Conservation (phyloP, 1,140 invertebrate genomes). For the Monochamus saltuarius region DNA sequence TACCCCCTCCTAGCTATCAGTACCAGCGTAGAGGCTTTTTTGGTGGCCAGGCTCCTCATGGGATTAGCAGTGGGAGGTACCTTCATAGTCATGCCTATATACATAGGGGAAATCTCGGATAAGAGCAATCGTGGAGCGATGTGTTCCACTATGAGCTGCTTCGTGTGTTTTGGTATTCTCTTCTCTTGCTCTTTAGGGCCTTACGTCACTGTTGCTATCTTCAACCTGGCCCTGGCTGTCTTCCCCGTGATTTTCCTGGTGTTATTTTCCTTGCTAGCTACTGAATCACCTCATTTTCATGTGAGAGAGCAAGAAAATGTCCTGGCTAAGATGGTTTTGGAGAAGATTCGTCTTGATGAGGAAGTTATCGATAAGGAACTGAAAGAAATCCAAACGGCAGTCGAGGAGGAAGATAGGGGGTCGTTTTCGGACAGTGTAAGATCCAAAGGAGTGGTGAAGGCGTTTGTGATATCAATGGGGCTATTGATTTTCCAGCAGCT, state of each 20-base stretch:
- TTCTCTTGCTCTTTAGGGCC: constrained; percentile 9
- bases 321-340: constrained; percentile 2
- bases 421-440: constrained; percentile 55
- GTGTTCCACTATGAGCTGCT: neutral
- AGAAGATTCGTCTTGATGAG: neutral
- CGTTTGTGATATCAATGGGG: constrained; percentile 67
- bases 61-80: constrained; percentile 54
- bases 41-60: constrained; percentile 47
- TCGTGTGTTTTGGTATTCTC: constrained; percentile 1
- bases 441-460: constrained; percentile 60
- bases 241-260: constrained; percentile 10
- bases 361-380: constrained; percentile 5
- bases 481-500: constrained; percentile 75
- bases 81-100: constrained; percentile 56
- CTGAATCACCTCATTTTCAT: constrained; percentile 3
- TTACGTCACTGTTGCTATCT: neutral
- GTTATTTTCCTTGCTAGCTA: neutral
- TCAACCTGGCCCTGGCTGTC: constrained; percentile 9
- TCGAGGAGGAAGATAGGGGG: neutral
- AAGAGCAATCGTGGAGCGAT: constrained; percentile 17
- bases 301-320: neutral
- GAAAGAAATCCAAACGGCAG: neutral
- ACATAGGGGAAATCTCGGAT: constrained; percentile 56
- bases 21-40: constrained; percentile 41
- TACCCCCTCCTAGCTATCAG: constrained; percentile 44